Evolutionary conservation across 2,797 vertebrate species (phyloP).

Genomic region (Aulostomus chinensis): DNA sequence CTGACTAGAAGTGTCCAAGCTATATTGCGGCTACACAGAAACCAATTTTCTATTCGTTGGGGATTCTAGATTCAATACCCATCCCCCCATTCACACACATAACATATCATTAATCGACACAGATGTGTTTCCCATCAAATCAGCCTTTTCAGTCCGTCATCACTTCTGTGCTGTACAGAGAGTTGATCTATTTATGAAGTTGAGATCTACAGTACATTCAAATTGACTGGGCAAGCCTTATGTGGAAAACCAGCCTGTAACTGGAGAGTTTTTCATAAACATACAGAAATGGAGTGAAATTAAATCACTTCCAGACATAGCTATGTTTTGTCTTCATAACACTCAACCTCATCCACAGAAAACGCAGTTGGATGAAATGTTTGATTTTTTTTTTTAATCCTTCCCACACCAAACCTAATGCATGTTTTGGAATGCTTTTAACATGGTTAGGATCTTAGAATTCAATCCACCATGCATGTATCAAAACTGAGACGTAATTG

Average conservation of each 20-base stretch:
- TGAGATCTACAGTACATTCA: conserved; percentile 26
- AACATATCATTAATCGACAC: conserved; percentile 50
- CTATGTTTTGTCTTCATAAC: conserved; percentile 36
- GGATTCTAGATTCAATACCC: conserved; percentile 50
- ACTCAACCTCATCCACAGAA: background rate
- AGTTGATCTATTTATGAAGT: conserved; percentile 37
- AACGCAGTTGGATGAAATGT: conserved; percentile 10
- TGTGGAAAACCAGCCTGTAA: conserved; percentile 30
- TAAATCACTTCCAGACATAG: conserved; percentile 46
- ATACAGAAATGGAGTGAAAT: conserved; percentile 49
- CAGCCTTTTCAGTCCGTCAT: conserved; percentile 27
- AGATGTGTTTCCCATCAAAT: conserved; percentile 52
- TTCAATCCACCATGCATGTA: too few species aligned
- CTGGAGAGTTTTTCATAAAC: conserved; percentile 44
- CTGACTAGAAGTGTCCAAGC: conserved; percentile 69
- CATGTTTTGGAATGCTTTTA: conserved; percentile 15
- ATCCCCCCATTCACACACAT: conserved; percentile 37
- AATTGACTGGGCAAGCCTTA: conserved; percentile 32
- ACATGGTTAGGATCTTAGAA: background rate
- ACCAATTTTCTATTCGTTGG: conserved; percentile 62
- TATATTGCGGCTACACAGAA: conserved; percentile 60
- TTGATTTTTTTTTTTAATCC: conserved; percentile 8
- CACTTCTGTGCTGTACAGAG: conserved; percentile 23
- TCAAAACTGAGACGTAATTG: background rate
- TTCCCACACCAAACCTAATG: conserved; percentile 8